Percentiles rank a stretch among this genome's conserved stretches.
Conservation (phyloP, 2,797 vertebrate species). For the Poecilia velifera region DNA sequence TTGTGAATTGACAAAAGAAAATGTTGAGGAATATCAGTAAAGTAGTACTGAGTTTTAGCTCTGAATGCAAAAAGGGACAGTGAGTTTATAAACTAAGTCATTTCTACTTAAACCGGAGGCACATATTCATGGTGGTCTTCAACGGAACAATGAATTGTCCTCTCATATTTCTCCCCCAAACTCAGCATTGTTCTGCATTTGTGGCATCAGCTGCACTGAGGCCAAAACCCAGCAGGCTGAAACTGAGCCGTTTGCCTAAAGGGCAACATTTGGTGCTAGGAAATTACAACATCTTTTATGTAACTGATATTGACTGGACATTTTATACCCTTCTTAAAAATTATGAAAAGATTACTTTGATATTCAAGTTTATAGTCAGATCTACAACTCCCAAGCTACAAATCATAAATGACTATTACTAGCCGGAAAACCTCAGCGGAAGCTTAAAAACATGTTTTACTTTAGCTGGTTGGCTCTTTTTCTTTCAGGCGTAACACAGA, state of each 20-base stretch:
- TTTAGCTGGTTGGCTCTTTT: not conserved
- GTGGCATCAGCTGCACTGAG: not conserved
- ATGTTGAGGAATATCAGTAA: not conserved
- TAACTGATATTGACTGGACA: not conserved
- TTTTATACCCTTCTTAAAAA: not conserved
- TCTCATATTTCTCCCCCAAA: conserved; percentile 6
- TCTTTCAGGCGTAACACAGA: conserved; percentile 1
- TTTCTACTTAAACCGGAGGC: conserved; percentile 10
- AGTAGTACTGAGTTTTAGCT: not conserved
- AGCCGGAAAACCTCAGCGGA: not conserved
- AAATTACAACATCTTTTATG: not conserved
- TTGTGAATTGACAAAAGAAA: not conserved
- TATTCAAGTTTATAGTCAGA: not conserved
- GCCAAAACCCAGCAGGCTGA: conserved; percentile 4
- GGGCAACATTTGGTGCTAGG: not conserved
- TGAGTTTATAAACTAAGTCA: not conserved
- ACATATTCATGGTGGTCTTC: conserved; percentile 3
- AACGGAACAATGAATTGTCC: not conserved
- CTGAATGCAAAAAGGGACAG: not conserved
- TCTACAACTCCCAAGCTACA: not conserved
- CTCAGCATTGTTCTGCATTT: not conserved
- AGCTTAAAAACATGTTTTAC: conserved; percentile 5
- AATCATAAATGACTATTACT: not conserved
- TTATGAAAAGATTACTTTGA: conserved; percentile 4
- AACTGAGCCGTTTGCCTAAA: conserved; percentile 12